Conservation (phyloP, 1,140 invertebrate species). For the Lucilia sericata region DNA sequence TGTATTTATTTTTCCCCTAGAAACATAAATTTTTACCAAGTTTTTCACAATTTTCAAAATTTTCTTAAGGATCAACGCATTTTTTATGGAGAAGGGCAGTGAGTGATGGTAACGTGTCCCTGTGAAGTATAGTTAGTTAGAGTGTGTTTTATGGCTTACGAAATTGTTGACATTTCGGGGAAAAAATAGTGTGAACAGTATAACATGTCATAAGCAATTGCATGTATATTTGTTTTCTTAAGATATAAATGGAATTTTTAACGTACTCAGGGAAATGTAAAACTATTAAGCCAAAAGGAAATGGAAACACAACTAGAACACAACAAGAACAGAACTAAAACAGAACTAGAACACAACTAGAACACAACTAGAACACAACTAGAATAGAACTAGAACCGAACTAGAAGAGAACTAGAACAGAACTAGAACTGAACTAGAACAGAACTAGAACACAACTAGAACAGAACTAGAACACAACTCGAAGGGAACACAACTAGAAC, state of each 20-base stretch:
- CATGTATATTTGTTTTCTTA: neutral
- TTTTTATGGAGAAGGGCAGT: neutral
- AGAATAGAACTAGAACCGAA: too few species aligned
- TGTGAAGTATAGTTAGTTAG: neutral
- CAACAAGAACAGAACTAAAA: too few species aligned
- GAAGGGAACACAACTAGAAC: too few species aligned
- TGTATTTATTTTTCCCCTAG: neutral
- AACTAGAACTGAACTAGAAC: too few species aligned
- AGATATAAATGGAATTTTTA: neutral
- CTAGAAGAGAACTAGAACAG: too few species aligned
- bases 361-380: too few species aligned
- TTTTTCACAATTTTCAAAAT: neutral
- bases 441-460: too few species aligned
- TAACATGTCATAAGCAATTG: constrained; percentile 17
- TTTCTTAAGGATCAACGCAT: constrained; percentile 1
- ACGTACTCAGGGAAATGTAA: too few species aligned
- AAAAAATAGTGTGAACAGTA: neutral
- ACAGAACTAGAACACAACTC: too few species aligned
- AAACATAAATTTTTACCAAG: neutral
- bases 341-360: too few species aligned
- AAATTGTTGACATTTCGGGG: neutral
- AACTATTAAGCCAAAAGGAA: neutral
- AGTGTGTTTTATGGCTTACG: neutral
- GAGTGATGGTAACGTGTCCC: too few species aligned
- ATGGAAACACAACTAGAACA: too few species aligned